A percentile compares a stretch with the other conserved stretches of the same genome.
Conservation (phyloP, 2,797 vertebrate species). For the Tapirus indicus region DNA sequence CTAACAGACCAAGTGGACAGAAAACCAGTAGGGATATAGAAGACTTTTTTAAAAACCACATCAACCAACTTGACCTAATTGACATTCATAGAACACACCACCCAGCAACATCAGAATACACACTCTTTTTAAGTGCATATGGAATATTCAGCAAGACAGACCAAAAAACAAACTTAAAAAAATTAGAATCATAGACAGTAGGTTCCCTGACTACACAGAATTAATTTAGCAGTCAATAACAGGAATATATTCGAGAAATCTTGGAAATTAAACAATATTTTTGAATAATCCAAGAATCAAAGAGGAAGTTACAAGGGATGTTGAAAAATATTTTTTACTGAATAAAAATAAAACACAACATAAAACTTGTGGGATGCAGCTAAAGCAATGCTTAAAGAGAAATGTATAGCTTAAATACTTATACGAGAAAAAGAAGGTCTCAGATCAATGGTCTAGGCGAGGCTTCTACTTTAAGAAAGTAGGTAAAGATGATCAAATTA, state of each 20-base stretch:
- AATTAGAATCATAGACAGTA: not conserved
- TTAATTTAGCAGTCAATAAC: not conserved
- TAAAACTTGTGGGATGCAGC: not conserved
- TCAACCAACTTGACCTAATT: not conserved
- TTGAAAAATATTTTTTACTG: not conserved
- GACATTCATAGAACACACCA: not conserved
- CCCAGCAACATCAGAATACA: not conserved
- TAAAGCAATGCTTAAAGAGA: not conserved
- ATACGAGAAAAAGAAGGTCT: not conserved
- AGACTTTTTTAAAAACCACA: not conserved
- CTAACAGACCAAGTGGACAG: not conserved
- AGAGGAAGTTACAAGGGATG: not conserved
- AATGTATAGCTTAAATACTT: not conserved
- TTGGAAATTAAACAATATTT: not conserved
- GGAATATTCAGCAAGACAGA: not conserved
- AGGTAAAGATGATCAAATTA: slow-evolving; percentile 1
- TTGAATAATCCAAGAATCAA: slow-evolving; percentile 2
- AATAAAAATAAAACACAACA: not conserved
- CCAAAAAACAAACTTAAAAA: not conserved
- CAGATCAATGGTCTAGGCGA: not conserved
- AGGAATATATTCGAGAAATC: not conserved
- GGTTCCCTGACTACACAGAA: not conserved
- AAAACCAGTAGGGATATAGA: not conserved
- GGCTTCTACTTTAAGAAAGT: not conserved
- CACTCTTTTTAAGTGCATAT: not conserved